These are phyloP conservation scores for Dendrocincla fuliginosa DNA, from an alignment of 2,797 vertebrate species.

Conservation along the genomic window DNA sequence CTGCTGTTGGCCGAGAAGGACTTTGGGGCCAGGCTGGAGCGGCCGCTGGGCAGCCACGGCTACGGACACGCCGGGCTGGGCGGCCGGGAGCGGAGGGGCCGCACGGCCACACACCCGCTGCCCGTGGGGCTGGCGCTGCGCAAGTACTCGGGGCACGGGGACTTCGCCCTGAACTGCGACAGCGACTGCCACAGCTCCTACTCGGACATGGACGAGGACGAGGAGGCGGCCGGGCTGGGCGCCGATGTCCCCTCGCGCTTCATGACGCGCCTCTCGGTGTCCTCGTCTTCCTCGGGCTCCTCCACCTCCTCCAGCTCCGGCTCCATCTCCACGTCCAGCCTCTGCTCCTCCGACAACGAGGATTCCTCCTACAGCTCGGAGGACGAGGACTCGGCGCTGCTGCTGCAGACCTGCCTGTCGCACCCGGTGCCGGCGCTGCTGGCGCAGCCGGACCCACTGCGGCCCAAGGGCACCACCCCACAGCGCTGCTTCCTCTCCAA, in stretches of 20 bases:
- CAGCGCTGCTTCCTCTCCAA: conserved; percentile 84
- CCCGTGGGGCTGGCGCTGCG: conserved; percentile 81
- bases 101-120: conserved; percentile 76
- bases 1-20: conserved; percentile 85
- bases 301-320: conserved; percentile 93
- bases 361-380: conserved; percentile 96
- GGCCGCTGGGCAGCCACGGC: conserved; percentile 74
- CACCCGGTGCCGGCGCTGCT: conserved; percentile 85
- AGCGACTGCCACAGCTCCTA: conserved; percentile 95
- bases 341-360: conserved; percentile 95
- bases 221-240: conserved; percentile 82
- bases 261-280: conserved; percentile 87
- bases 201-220: conserved; percentile 93
- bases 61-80: conserved; percentile 81
- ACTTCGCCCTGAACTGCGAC: conserved; percentile 87
- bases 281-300: conserved; percentile 92
- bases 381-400: conserved; percentile 88
- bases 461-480: conserved; percentile 71
- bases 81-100: conserved; percentile 84
- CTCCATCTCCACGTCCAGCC: conserved; percentile 92
- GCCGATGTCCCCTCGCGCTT: conserved; percentile 83
- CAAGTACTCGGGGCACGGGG: conserved; percentile 81
- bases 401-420: conserved; percentile 85
- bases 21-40: conserved; percentile 74
- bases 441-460: conserved; percentile 81